Evolutionary conservation across 2,113 vertebrate genomes (phyloP).

Genomic region (Amphiprion percula): DNA sequence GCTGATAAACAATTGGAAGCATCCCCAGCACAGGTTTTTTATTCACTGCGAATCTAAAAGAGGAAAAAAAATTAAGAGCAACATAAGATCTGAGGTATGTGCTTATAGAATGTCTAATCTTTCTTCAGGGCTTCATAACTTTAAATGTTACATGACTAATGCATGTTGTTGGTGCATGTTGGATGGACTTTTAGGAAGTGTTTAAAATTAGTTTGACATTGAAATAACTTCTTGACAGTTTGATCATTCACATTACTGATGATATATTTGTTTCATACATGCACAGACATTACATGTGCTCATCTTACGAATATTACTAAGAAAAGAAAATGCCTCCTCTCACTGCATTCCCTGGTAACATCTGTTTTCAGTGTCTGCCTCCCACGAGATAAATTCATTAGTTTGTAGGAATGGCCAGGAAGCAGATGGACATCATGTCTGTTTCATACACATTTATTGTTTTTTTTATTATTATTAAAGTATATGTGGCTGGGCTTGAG

Average conservation of each 20-base stretch:
- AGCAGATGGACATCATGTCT: slow-evolving; percentile 66
- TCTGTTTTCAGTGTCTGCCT: slow-evolving; percentile 69
- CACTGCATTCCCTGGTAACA: slow-evolving; percentile 51
- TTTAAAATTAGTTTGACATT: too few relatives aligned
- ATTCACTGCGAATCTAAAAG: slow-evolving; percentile 2
- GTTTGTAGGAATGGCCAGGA: slow-evolving; percentile 68
- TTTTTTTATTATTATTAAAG: background rate
- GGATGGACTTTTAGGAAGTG: background rate
- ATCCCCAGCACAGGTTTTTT: slow-evolving; percentile 14
- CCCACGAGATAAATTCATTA: slow-evolving; percentile 72
- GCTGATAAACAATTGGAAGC: slow-evolving; percentile 12
- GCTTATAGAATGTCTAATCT: background rate
- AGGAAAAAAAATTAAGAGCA: background rate
- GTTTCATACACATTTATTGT: slow-evolving; percentile 16
- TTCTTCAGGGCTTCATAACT: background rate
- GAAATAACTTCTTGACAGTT: too few relatives aligned
- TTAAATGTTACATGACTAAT: background rate
- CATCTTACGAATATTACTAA: background rate
- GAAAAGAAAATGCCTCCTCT: background rate
- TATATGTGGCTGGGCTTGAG: background rate
- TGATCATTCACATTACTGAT: too few relatives aligned
- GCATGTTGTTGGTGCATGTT: background rate
- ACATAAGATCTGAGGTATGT: slow-evolving; percentile 48
- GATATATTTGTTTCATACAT: background rate
- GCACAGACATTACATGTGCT: slow-evolving; percentile 2